Base-by-base conservation (phyloP, 2,888 invertebrate genomes). In the Macrophya annulata region DNA sequence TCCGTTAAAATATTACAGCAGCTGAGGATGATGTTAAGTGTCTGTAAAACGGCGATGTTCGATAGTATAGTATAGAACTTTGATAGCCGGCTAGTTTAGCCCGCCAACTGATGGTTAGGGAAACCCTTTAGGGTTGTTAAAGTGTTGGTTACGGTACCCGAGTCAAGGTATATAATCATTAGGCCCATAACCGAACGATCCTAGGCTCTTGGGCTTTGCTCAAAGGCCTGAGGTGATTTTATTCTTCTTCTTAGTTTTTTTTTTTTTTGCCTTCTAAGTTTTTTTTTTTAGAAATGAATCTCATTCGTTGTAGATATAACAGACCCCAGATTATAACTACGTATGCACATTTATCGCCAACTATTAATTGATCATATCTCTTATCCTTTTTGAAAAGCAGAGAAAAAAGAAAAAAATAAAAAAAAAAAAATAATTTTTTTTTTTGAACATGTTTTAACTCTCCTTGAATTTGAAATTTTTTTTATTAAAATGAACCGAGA, bases 71-170 rank as follows among this genome's bases (percentile, higher is more conserved):
- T 45, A 31, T 74, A 45, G n/a, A 62, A 40, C 37, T 81, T 81
- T 81, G 62, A 62, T 40, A 62, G 59, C 59, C 81, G 17, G 81
- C 59, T 77, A 55, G 77, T 31, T 81, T 62, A 81, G 62, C 81
- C 43, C 81, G 81, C 81, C 81, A 81, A 65, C 45, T 83, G 83
- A 83, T 83, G 87, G 82, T 87, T 85, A 85, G 85, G 45, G 87
- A 87, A 87, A 87, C 85, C 88, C 87, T 87, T 87, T 86, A 84
- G 86, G 86, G 85, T 87, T 86, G 87, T 85, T 87, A 86, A 89
- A 88, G 88, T 89, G 88, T 89, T 86, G 87, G 89, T 89, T 89
- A 89, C 87, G 89, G 68, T 83, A 43, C 81, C 43, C 81, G 45
- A 83, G 48, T 83, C 68, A 71, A 68, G 68, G 25, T 37, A 83